Evolutionary conservation across 2,888 invertebrate genomes (phyloP).

Genomic region (Orchesellides sinensis): DNA sequence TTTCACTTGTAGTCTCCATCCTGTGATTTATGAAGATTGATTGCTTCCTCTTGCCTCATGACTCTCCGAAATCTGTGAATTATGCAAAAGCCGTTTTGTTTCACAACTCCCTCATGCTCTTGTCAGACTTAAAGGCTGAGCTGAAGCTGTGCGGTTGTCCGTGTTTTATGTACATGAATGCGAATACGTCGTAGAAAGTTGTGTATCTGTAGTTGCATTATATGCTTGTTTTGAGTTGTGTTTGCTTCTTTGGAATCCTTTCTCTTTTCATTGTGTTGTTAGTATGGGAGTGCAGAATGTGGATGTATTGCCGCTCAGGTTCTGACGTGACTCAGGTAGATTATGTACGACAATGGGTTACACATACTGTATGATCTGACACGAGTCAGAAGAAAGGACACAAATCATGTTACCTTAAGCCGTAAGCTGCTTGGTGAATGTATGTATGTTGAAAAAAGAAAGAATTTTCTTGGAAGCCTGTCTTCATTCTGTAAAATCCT

Average conservation of each 20-base stretch:
- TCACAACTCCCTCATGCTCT: constrained; percentile 64
- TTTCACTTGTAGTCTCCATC: constrained; percentile 68
- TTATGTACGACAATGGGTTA: constrained; percentile 5
- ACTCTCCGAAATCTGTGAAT: constrained; percentile 74
- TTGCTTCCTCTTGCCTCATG: constrained; percentile 72
- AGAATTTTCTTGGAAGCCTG: background rate
- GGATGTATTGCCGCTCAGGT: constrained; percentile 12
- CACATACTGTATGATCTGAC: constrained; percentile 43
- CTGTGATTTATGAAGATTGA: constrained; percentile 75
- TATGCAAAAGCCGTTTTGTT: constrained; percentile 75
- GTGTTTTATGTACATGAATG: background rate
- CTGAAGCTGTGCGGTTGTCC: background rate
- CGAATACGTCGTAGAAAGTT: background rate
- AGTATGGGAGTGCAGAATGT: constrained; percentile 15
- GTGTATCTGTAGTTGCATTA: constrained; percentile 7
- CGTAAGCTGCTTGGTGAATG: constrained; percentile 52
- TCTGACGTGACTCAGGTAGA: constrained; percentile 17
- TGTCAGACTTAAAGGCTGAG: constrained; percentile 59
- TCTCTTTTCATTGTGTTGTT: constrained; percentile 9
- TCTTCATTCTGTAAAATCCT: constrained; percentile 44
- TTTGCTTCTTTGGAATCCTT: constrained; percentile 40
- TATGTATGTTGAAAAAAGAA: constrained; percentile 2
- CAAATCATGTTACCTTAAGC: constrained; percentile 67
- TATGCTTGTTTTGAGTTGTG: constrained; percentile 15
- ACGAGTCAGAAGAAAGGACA: constrained; percentile 59